These are phyloP conservation scores for Achroia grisella DNA, from an alignment of 1,140 invertebrate genomes.

Conservation along the genomic window DNA sequence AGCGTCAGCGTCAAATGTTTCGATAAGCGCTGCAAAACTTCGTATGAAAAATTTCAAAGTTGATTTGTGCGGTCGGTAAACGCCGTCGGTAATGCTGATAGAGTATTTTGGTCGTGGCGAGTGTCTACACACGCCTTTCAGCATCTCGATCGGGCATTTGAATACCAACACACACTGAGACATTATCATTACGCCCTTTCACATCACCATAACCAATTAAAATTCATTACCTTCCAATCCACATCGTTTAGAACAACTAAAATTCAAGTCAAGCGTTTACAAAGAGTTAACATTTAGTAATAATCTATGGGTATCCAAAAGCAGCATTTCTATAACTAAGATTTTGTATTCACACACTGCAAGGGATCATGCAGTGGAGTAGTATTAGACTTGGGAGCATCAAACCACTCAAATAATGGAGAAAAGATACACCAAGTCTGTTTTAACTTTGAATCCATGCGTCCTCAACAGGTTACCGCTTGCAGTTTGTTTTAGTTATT, in stretches of 20 bases:
- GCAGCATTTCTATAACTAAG: slow-evolving; percentile 54
- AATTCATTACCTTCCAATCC: slow-evolving; percentile 72
- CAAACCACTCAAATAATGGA: slow-evolving; percentile 18
- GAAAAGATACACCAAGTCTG: slow-evolving; percentile 45
- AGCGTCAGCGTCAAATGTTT: slow-evolving; percentile 41
- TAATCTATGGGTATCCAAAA: slow-evolving; percentile 50
- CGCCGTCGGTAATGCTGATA: slow-evolving; percentile 63
- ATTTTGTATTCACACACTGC: slow-evolving; percentile 53
- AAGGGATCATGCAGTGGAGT: slow-evolving; percentile 53
- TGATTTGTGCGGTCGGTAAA: slow-evolving; percentile 52
- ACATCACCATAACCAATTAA: slow-evolving; percentile 67
- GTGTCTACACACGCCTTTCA: slow-evolving; percentile 45
- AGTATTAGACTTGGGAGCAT: slow-evolving; percentile 32
- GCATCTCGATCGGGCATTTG: slow-evolving; percentile 73
- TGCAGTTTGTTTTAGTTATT: slow-evolving; percentile 59
- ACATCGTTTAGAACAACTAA: slow-evolving; percentile 64
- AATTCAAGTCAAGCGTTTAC: slow-evolving; percentile 58
- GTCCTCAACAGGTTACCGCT: slow-evolving; percentile 38
- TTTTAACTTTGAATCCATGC: slow-evolving; percentile 34
- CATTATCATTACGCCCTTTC: slow-evolving; percentile 52
- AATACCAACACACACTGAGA: slow-evolving; percentile 72
- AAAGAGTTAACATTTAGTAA: slow-evolving; percentile 68
- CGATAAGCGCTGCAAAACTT: slow-evolving; percentile 32
- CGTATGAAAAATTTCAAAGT: slow-evolving; percentile 9
- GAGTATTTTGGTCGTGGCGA: slow-evolving; percentile 58